Percentiles rank a stretch among this genome's conserved stretches.
Conservation (phyloP, 2,113 vertebrate species). For the Grammomys surdaster region DNA sequence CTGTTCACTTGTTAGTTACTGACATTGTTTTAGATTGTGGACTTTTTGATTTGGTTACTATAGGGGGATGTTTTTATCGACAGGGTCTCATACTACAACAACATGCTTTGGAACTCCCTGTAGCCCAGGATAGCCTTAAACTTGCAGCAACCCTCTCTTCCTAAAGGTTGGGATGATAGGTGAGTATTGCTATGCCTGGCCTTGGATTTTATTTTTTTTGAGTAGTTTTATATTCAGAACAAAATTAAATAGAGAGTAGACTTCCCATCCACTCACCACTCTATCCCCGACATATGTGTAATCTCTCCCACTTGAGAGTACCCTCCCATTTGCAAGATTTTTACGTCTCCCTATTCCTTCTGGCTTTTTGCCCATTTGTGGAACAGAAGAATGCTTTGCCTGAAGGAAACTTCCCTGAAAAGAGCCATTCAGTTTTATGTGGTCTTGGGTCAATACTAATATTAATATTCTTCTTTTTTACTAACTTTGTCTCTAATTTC, state of each 20-base stretch:
- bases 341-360: accelerated
- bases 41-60: conserved; percentile 14
- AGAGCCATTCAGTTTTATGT: background rate
- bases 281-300: too few species aligned
- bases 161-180: background rate
- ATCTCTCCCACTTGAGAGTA: background rate
- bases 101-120: background rate
- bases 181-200: background rate
- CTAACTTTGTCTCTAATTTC: conserved; percentile 15
- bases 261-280: background rate
- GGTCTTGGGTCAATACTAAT: background rate
- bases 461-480: background rate
- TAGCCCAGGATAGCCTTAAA: background rate
- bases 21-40: background rate
- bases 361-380: background rate
- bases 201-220: background rate
- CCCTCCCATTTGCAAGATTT: background rate
- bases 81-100: background rate
- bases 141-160: background rate
- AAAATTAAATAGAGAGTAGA: background rate
- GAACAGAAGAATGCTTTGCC: background rate
- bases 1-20: background rate
- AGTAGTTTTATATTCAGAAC: background rate
- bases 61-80: background rate
- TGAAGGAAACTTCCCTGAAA: background rate